These are phyloP conservation scores for Alligator mississippiensis DNA, from an alignment of 2,113 vertebrate genomes.

Conservation along the genomic window DNA sequence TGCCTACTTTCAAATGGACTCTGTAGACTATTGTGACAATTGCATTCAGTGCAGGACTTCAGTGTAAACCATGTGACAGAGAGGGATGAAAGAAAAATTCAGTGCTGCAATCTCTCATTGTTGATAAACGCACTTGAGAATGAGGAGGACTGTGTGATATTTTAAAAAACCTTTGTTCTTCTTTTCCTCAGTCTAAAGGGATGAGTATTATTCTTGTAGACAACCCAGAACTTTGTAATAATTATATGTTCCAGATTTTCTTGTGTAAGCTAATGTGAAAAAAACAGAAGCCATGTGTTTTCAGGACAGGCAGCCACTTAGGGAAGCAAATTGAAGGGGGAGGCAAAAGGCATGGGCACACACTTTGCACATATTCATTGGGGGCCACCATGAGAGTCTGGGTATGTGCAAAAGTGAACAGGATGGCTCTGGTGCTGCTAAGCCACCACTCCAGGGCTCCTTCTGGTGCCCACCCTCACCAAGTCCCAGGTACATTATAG, in stretches of 20 bases:
- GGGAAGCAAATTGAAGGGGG: no score
- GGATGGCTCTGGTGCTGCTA: no score
- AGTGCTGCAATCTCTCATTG: background rate
- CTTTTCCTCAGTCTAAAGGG: background rate
- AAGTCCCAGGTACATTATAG: no score
- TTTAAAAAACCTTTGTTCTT: slow-evolving; percentile 24
- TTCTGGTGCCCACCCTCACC: no score
- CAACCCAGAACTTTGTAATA: slow-evolving; percentile 35
- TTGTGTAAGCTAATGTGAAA: slow-evolving; percentile 51
- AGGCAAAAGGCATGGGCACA: no score
- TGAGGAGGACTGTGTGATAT: background rate
- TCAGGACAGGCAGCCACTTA: background rate
- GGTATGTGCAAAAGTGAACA: no score
- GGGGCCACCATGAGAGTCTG: no score
- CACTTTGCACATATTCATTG: no score
- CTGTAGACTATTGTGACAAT: background rate
- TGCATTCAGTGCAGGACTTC: background rate
- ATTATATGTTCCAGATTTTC: slow-evolving; percentile 67
- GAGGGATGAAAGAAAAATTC: background rate
- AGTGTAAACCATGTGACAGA: background rate
- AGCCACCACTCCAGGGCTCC: no score
- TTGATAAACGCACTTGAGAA: background rate
- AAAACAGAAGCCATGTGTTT: slow-evolving; percentile 35
- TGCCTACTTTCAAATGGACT: background rate
- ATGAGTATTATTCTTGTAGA: slow-evolving; percentile 39